These are phyloP conservation scores for Paralichthys olivaceus DNA, from an alignment of 2,113 vertebrate species.

Conservation along the genomic window DNA sequence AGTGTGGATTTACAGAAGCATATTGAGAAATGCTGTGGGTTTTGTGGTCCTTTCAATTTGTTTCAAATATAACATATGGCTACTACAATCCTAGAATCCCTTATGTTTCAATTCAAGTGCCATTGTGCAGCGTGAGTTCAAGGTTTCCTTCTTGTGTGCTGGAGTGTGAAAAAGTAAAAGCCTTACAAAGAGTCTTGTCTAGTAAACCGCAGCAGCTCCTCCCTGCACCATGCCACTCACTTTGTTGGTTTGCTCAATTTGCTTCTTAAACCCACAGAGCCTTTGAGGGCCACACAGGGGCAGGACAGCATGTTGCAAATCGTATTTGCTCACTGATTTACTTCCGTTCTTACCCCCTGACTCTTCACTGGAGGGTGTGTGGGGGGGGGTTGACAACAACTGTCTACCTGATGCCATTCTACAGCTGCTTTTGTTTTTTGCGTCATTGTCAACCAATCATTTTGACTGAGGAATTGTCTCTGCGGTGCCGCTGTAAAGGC, in stretches of 20 bases:
- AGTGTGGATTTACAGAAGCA: slow-evolving; percentile 1
- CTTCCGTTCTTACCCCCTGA: slow-evolving; percentile 19
- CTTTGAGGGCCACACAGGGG: slow-evolving; percentile 65
- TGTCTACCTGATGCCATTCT: slow-evolving; percentile 18
- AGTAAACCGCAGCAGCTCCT: slow-evolving; percentile 68
- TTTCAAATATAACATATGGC: neutral
- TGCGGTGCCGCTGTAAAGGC: slow-evolving; percentile 42
- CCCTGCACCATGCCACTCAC: slow-evolving; percentile 70
- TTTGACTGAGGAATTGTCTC: slow-evolving; percentile 32
- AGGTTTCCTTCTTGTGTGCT: slow-evolving; percentile 26
- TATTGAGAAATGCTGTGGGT: neutral
- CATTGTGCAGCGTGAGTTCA: neutral
- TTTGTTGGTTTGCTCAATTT: slow-evolving; percentile 73
- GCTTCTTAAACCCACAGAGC: slow-evolving; percentile 65
- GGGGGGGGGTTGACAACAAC: slow-evolving; percentile 11
- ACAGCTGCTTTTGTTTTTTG: slow-evolving; percentile 54
- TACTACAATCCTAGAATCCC: neutral
- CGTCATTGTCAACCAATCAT: slow-evolving; percentile 31
- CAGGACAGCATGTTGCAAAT: slow-evolving; percentile 60
- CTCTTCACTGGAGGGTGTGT: slow-evolving; percentile 21
- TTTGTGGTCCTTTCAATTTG: neutral
- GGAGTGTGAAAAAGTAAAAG: slow-evolving; percentile 49
- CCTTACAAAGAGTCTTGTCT: slow-evolving; percentile 64
- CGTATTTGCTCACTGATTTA: slow-evolving; percentile 57
- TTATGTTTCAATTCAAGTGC: neutral